Base-by-base conservation (phyloP, 2,888 invertebrate species). In the Blomia tropicalis region DNA sequence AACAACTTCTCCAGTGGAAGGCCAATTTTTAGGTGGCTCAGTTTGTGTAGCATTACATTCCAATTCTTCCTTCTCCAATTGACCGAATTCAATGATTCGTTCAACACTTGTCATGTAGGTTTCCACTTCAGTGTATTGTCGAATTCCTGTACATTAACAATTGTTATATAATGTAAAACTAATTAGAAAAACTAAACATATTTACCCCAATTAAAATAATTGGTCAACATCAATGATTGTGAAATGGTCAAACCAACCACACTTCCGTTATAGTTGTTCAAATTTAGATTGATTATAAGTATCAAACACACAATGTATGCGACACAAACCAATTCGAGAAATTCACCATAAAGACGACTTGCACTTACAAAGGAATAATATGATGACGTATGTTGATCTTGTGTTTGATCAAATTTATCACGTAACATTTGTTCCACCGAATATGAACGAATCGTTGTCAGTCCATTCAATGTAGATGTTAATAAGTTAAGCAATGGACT, bases 401-500 rank as follows among this genome's bases (percentile, higher is more conserved):
- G 75, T 62, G 70, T 68, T 29, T 68, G 67, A 59, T 71, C 64
- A 47, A 67, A 69, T 22, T 62, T 60, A 58, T 61, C 64, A 14
- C 23, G 63, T 51, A 93, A 81, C 27, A 84, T 81, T 60, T 81
- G 79, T 71, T 89, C 84, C 0, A 87, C 87, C 5, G 82, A 81
- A 72, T 87, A 91, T 0, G 91, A 87, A 61, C 93, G 79, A 56
- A 96, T 91, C 0, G 92, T 92, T 0, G 88, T 82, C 65, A 96
- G 77, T 0, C 95, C 95, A 72, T 87, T 85, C 3, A 96, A 77
- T 0, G 89, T 83, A 27, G 90, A 86, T 71, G 84, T 87, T 70
- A 95, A 76, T 72, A 93, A 92, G 1, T 87, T 85, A 76, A 92
- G 95, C 19, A 96, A 87, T 0, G 95, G 95, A 70, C 91, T 91